Evolutionary conservation across 2,888 invertebrate species (phyloP).

Genomic region (Apantesis nais): DNA sequence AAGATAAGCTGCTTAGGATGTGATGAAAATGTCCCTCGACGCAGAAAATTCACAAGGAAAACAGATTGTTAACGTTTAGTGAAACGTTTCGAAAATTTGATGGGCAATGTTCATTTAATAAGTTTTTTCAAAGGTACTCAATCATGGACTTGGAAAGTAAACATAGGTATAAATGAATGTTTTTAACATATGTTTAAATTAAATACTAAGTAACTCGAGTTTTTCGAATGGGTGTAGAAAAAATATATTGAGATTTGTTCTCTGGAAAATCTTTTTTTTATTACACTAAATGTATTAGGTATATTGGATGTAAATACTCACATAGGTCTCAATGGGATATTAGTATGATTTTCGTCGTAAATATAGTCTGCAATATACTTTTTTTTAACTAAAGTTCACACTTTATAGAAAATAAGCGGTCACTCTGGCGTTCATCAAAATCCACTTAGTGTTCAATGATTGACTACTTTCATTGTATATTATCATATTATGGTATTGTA

Average conservation of each 20-base stretch:
- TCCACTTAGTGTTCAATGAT: neutral
- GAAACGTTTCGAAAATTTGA: constrained; percentile 24
- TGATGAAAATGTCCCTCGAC: constrained; percentile 67
- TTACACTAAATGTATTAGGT: neutral
- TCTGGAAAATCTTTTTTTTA: neutral
- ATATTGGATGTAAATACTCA: too few species aligned
- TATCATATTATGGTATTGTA: neutral
- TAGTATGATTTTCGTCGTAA: too few species aligned
- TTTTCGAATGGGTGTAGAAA: neutral
- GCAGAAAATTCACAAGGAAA: constrained; percentile 62
- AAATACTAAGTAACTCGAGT: neutral
- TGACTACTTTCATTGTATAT: neutral
- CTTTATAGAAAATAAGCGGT: neutral
- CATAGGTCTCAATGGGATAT: too few species aligned
- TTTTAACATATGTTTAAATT: too few species aligned
- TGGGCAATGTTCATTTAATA: constrained; percentile 13
- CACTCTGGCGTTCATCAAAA: neutral
- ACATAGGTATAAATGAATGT: too few species aligned
- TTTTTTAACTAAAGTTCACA: too few species aligned
- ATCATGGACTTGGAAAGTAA: neutral
- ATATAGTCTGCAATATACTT: too few species aligned
- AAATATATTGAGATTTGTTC: neutral
- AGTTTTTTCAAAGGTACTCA: constrained; percentile 2
- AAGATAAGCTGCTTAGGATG: constrained; percentile 73
- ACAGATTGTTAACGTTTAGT: constrained; percentile 51